Evolutionary conservation across 2,113 vertebrate species (phyloP).

Genomic region (Catagonus wagneri): DNA sequence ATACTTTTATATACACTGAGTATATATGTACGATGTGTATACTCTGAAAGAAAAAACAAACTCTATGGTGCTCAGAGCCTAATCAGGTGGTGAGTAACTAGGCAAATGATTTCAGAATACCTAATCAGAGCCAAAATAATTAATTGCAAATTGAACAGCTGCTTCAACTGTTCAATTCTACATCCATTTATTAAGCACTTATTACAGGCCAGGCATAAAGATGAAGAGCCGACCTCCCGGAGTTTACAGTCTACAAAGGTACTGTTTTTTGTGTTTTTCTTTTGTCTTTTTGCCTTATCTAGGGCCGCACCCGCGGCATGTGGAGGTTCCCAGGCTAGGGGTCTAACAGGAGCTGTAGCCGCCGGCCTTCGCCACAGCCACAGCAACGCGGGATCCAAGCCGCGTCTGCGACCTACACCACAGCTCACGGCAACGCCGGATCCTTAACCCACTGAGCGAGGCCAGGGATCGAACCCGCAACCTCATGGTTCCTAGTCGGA

Average conservation of each 20-base stretch:
- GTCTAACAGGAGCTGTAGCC: too few species aligned
- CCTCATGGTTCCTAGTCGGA: too few species aligned
- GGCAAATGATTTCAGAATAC: conserved; percentile 63
- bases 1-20: background rate
- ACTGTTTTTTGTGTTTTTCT: too few species aligned
- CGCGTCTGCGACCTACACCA: too few species aligned
- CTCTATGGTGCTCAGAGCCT: conserved; percentile 1
- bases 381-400: too few species aligned
- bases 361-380: too few species aligned
- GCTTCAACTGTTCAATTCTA: conserved; percentile 38
- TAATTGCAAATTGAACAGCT: conserved; percentile 24
- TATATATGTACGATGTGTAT: background rate
- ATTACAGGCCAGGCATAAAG: background rate
- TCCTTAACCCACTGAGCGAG: too few species aligned
- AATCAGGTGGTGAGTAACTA: background rate
- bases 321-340: too few species aligned
- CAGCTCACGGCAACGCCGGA: too few species aligned
- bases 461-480: too few species aligned
- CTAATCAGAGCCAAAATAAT: conserved; percentile 53
- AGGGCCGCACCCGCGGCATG: too few species aligned
- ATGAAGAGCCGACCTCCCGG: background rate
- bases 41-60: conserved; percentile 8
- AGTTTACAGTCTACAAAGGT: background rate
- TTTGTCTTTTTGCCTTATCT: too few species aligned
- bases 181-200: conserved; percentile 39